Evolutionary conservation across 1,140 invertebrate species (phyloP).

Genomic region (Drosophila aff.): DNA sequence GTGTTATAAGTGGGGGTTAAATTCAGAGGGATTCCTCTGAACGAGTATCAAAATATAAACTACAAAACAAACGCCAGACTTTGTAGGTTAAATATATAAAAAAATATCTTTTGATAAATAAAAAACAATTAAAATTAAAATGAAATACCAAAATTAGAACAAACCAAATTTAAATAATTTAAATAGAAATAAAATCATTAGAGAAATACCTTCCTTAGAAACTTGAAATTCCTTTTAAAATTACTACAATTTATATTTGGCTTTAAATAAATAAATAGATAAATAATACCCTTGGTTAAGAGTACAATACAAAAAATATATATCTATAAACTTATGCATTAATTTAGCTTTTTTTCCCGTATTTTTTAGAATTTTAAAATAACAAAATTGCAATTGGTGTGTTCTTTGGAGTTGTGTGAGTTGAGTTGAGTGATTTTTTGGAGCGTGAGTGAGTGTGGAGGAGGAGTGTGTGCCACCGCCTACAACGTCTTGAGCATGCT

Average conservation of each 20-base stretch:
- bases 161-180: neutral
- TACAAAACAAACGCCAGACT: neutral
- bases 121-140: neutral
- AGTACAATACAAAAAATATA: neutral
- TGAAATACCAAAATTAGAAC: neutral
- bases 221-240: neutral
- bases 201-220: too few species aligned
- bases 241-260: conserved; percentile 6
- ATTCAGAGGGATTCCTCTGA: neutral
- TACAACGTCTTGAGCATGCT: conserved; percentile 69
- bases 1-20: neutral
- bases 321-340: neutral
- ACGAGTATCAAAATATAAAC: neutral
- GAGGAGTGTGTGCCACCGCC: too few species aligned
- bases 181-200: too few species aligned
- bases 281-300: neutral
- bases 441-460: neutral
- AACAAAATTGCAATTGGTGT: conserved; percentile 2
- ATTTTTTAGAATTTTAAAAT: neutral
- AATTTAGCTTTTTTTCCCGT: neutral
- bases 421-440: neutral
- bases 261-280: conserved; percentile 17
- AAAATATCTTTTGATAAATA: neutral
- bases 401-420: conserved; percentile 23
- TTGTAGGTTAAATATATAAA: neutral